These are phyloP conservation scores for Drosophila engyochracea DNA, from an alignment of 2,888 invertebrate genomes.

Conservation along the genomic window DNA sequence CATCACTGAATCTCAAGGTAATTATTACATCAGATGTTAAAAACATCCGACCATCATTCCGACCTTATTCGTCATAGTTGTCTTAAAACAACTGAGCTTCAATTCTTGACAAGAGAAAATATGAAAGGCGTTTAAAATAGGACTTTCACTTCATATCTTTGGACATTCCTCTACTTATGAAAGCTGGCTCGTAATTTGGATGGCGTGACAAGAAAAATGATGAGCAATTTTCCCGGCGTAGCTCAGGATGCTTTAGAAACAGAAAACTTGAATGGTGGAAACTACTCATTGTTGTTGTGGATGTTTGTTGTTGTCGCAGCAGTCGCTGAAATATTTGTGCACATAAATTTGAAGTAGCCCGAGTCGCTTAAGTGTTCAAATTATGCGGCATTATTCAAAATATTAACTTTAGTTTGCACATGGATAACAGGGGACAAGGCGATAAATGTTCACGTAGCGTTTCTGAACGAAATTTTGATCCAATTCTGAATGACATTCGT, in stretches of 20 bases:
- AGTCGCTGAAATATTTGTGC: conserved; percentile 54
- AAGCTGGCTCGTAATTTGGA: conserved; percentile 29
- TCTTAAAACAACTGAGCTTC: neutral
- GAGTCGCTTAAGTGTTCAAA: conserved; percentile 69
- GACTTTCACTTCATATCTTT: conserved; percentile 7
- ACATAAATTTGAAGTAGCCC: conserved; percentile 58
- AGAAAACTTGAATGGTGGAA: conserved; percentile 17
- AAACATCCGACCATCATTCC: neutral
- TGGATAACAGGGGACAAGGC: conserved; percentile 25
- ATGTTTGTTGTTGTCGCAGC: conserved; percentile 7
- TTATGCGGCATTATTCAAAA: conserved; percentile 74
- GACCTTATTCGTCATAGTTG: neutral
- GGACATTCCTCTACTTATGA: conserved; percentile 22
- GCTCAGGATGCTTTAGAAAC: conserved; percentile 22
- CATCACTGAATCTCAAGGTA: conserved; percentile 17
- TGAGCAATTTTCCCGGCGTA: conserved; percentile 39
- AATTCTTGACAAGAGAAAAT: neutral
- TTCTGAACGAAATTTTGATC: neutral
- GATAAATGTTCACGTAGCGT: conserved; percentile 11
- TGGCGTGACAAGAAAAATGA: conserved; percentile 39
- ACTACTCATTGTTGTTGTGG: conserved; percentile 23
- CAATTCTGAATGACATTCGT: conserved; percentile 25
- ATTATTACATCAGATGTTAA: conserved; percentile 18
- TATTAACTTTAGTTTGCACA: conserved; percentile 69
- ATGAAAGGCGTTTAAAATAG: neutral